Evolutionary conservation across 2,888 invertebrate genomes (phyloP).

Genomic region (Lasius platythorax): DNA sequence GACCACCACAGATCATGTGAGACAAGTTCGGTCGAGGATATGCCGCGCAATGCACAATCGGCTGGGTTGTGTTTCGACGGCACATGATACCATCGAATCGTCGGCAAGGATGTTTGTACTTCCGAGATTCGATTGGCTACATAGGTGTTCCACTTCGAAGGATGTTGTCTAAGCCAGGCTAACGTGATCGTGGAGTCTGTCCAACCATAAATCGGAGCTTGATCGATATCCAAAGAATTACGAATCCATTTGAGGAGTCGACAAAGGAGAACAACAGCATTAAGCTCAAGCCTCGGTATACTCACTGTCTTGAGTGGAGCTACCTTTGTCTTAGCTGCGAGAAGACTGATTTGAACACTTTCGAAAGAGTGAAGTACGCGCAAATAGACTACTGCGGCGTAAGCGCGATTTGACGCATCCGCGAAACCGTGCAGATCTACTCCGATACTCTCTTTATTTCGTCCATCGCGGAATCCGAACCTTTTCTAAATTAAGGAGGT

Average conservation of each 20-base stretch:
- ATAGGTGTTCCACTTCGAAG: neutral
- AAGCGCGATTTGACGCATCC: constrained; percentile 3
- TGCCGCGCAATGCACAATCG: neutral
- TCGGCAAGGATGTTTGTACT: neutral
- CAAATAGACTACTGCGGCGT: constrained; percentile 6
- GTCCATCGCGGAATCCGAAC: neutral
- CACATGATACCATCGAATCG: neutral
- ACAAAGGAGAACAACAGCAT: neutral
- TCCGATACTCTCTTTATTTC: neutral
- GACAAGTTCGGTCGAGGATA: neutral
- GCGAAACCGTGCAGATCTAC: constrained; percentile 1
- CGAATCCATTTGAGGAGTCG: neutral
- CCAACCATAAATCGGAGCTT: neutral
- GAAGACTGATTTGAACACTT: neutral
- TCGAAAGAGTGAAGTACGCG: neutral
- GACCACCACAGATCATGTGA: neutral
- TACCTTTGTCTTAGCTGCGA: neutral
- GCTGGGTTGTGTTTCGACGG: neutral
- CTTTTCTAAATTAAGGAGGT: neutral
- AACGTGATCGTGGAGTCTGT: constrained; percentile 4
- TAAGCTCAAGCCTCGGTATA: constrained; percentile 1
- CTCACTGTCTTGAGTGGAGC: neutral
- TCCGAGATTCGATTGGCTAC: constrained; percentile 19
- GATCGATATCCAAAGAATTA: no score
- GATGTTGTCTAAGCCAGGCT: neutral